Evolutionary conservation across 2,113 vertebrate genomes (phyloP), one percentile per base, ranked within the genome.

Genomic region (Plestiodon gilberti): DNA sequence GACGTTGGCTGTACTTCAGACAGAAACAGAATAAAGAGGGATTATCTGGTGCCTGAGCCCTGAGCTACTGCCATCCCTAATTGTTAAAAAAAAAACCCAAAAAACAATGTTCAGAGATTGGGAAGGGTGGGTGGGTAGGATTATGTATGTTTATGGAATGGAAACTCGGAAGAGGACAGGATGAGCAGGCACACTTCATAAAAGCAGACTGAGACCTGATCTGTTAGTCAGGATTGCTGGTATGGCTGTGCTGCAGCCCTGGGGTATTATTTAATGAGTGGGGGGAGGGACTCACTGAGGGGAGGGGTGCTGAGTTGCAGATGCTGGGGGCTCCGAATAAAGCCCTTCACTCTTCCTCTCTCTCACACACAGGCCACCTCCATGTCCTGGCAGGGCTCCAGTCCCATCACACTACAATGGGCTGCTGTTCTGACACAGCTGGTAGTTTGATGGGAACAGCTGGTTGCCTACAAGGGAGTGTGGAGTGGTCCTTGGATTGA

Each of bases 351-450:
- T 15, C 71, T 25, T 10, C 10, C 71, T 30, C 59, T 61, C 84
- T 80, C 35, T 71, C 77, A 70, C 67, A 48, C 55, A 22, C 35
- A 78, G 33, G 22, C 57, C 23, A 9, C 61, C 25, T 77, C 73
- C 4, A 40, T 38, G 38, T n/a, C 35, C 62, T 84, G 88, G 88
- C 88, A 84, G 18, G 2, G 9, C 48, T 76, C 83, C 83, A 81
- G 78, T 35, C 35, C 30, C 17, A n/a, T n/a, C n/a, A 14, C n/a
- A 73, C 48, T 82, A 89, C 82, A 89, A 85, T 85, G 62, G 88
- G 62, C 83, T 85, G 88, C 88, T 89, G 87, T 88, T 71, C 57
- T 84, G 73, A 52, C 59, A 76, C 83, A 81, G 88, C 88, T 84
- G 88, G 82, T 71, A 69, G 70, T 52, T 85, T 65, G 82, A 75